A percentile compares a stretch with the other conserved stretches of the same genome.
These are phyloP conservation scores for Melolontha melolontha DNA, from an alignment of 2,888 invertebrate species.

Conservation along the genomic window DNA sequence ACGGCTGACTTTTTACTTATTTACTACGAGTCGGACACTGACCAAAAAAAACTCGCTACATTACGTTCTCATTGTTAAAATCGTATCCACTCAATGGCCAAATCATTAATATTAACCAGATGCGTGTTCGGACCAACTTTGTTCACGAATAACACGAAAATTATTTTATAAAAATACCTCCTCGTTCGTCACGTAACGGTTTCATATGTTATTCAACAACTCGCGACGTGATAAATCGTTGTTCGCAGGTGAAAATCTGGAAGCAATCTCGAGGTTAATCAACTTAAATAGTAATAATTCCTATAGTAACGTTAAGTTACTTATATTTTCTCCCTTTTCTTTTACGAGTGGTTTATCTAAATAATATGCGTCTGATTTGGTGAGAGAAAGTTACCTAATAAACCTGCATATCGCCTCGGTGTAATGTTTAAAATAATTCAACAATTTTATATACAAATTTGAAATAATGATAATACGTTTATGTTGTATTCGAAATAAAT, in stretches of 20 bases:
- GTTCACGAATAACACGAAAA: conserved; percentile 13
- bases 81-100: not conserved
- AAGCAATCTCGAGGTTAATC: conserved; percentile 19
- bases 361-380: conserved; percentile 13
- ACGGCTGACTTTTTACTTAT: conserved; percentile 10
- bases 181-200: not conserved
- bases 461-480: no score
- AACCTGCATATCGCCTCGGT: no score
- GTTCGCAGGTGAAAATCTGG: conserved; percentile 25
- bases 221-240: conserved; percentile 15
- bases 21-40: not conserved
- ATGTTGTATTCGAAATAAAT: no score
- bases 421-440: not conserved
- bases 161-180: conserved; percentile 11
- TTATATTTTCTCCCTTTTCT: conserved; percentile 1
- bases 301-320: conserved; percentile 5
- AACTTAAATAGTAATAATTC: conserved; percentile 32
- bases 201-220: conserved; percentile 1
- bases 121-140: conserved; percentile 2
- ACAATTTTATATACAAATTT: no score
- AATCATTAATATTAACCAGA: conserved; percentile 16
- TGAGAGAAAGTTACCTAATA: conserved; percentile 10
- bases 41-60: not conserved
- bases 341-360: not conserved
- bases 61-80: conserved; percentile 2